Base-by-base conservation (phyloP, 2,797 vertebrate species). In the Pterois miles region DNA sequence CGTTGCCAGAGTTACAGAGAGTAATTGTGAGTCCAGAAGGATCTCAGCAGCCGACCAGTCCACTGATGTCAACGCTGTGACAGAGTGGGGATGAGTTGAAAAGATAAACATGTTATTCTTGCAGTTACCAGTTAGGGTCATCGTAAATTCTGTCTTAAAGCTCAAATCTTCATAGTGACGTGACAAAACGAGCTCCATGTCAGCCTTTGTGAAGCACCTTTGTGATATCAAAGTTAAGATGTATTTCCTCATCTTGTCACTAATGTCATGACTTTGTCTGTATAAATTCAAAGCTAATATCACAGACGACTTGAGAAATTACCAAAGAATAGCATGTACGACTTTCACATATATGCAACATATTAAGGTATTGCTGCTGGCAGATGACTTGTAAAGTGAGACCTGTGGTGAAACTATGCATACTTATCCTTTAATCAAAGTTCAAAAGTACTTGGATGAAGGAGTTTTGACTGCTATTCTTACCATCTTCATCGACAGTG, bases 401-500 rank as follows among this genome's bases (percentile, higher is more conserved):
- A 56, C 10, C 33, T 22, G 8, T 4, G 16, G 62, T 65, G 43
- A 50, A 53, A 46, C 5, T 46, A 20, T 22, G 34, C 5, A 1
- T 57, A 38, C 5, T 58, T 40, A 31, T 59, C 23, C 20, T n/a
- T 72, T 65, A 52, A 60, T 14, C 62, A 62, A 23, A 14, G 58
- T 57, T 31, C 27, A 64, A 67, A 58, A 3, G 6, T 6, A 50
- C 29, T 29, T 10, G 8, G 23, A 27, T 22, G 22, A 23, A 6
- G 3, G 10, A 40, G 11, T 8, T 29, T 68, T 7, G 53, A 25
- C 1, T 10, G 2, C 4, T 8, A 22, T 70, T 74, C 95, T 93
- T 91, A 99, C 98, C 98, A 75, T 99, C 98, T 93, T 99, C 98
- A 83, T 99, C 98, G 57, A 99, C 97, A 0, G 98, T 99, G 88